Conservation (phyloP, 2,113 vertebrate genomes). For the Tragelaphus imberbis region DNA sequence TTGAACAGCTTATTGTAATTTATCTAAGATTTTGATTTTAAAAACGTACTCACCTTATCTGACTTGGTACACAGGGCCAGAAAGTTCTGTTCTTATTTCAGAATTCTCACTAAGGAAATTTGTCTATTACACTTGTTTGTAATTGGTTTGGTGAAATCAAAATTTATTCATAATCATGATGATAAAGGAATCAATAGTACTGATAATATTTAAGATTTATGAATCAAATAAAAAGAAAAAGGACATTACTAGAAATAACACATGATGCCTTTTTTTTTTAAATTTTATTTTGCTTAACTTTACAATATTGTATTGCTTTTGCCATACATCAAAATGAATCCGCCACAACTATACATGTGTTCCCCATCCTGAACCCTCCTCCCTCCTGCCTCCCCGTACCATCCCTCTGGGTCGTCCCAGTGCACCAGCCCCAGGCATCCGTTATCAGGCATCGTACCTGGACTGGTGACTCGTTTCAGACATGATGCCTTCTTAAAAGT, state of each 20-base stretch:
- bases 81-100: conserved; percentile 1
- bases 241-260: not conserved
- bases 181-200: not conserved
- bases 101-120: not conserved
- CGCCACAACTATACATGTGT: no score
- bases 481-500: not conserved
- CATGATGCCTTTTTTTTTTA: not conserved
- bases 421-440: no score
- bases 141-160: not conserved
- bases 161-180: not conserved
- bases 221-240: not conserved
- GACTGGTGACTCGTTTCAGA: no score
- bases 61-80: not conserved
- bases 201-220: not conserved
- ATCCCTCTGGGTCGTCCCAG: no score
- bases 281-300: no score
- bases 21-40: conserved; percentile 19
- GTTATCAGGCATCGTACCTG: no score
- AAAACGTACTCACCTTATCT: not conserved
- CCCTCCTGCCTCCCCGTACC: no score
- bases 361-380: no score
- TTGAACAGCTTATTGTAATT: conserved; percentile 10
- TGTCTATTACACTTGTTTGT: not conserved
- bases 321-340: no score
- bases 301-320: no score